Percentiles rank a stretch among this genome's conserved stretches.
These are phyloP conservation scores for Struthidea cinerea DNA, from an alignment of 2,113 vertebrate species.

Conservation along the genomic window DNA sequence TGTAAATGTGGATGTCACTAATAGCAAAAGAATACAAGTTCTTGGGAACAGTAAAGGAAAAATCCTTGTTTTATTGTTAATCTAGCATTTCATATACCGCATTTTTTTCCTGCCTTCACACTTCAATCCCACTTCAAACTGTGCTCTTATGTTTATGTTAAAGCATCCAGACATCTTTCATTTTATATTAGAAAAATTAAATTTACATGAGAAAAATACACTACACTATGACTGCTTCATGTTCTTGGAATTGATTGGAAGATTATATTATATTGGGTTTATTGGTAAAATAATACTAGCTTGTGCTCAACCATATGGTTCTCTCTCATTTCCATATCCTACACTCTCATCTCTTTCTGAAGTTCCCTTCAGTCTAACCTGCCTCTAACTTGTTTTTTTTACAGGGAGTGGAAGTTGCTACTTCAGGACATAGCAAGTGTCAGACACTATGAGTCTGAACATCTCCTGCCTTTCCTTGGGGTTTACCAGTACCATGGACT, in stretches of 20 bases:
- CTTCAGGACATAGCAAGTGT: slow-evolving; percentile 31
- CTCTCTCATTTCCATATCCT: not conserved
- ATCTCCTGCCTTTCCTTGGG: slow-evolving; percentile 58
- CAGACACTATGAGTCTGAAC: not conserved
- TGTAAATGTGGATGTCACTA: not conserved
- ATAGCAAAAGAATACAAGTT: not conserved
- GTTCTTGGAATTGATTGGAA: not conserved
- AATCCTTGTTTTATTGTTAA: not conserved
- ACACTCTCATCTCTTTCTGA: not conserved
- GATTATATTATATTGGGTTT: not conserved
- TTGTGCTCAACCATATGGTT: not conserved
- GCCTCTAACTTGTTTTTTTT: not conserved
- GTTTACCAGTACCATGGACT: slow-evolving; percentile 55
- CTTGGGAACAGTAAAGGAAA: not conserved
- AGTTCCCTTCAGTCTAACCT: not conserved
- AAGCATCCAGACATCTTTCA: not conserved
- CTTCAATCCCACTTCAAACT: not conserved
- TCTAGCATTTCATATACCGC: not conserved
- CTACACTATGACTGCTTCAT: not conserved
- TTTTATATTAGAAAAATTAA: not conserved
- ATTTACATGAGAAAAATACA: not conserved
- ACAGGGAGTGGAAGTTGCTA: slow-evolving; percentile 27
- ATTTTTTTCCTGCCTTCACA: not conserved
- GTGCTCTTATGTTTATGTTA: not conserved
- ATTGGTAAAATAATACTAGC: not conserved